Percentiles rank a stretch among this genome's conserved stretches.
Evolutionary conservation across 2,888 invertebrate species (phyloP).

Genomic region (Athalia rosae): DNA sequence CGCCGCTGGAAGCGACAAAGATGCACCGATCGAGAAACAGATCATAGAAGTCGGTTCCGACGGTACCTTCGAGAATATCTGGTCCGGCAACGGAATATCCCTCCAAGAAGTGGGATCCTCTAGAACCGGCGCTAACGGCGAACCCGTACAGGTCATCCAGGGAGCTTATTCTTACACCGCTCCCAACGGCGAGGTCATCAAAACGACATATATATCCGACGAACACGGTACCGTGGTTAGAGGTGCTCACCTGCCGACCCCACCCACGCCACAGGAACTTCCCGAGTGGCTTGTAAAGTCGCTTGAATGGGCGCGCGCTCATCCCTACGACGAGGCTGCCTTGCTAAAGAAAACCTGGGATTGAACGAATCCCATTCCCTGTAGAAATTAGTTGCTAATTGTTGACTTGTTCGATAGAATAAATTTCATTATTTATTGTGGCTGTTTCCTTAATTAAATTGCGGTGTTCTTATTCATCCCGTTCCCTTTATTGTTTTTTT

Average conservation of each 20-base stretch:
- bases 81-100: slow-evolving; percentile 32
- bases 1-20: slow-evolving; percentile 14
- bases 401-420: background rate
- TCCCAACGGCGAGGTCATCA: background rate
- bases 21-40: slow-evolving; percentile 31
- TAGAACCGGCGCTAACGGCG: background rate
- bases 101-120: background rate
- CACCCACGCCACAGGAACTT: slow-evolving; percentile 21
- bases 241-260: slow-evolving; percentile 20
- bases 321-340: slow-evolving; percentile 27
- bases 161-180: slow-evolving; percentile 5
- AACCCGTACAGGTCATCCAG: slow-evolving; percentile 6
- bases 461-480: too few relatives aligned
- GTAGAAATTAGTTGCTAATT: background rate
- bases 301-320: slow-evolving; percentile 8
- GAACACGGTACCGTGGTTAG: background rate
- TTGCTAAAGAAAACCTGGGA: slow-evolving; percentile 3
- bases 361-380: background rate
- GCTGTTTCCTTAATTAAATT: too few relatives aligned
- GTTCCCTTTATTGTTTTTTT: too few relatives aligned
- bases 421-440: background rate
- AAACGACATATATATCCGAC: background rate
- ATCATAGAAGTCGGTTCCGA: background rate
- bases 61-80: slow-evolving; percentile 4
- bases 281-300: background rate